Conservation (phyloP, 2,888 invertebrate species). For the Seira ritae region DNA sequence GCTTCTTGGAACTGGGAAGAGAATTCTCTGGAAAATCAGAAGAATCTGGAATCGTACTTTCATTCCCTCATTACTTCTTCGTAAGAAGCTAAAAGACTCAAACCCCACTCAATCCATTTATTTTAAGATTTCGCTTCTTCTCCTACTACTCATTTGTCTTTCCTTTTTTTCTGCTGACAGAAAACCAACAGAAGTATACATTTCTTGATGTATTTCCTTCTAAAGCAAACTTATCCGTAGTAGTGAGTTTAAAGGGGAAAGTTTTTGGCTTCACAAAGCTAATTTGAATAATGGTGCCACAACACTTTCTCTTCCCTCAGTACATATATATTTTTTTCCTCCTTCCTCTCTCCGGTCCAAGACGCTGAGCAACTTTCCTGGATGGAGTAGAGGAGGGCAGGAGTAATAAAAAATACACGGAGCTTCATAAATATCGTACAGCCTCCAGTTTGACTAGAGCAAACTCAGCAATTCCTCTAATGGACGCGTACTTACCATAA, state of each 20-base stretch:
- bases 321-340: not conserved
- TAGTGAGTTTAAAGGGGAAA: constrained; percentile 18
- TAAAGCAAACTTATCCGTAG: not conserved
- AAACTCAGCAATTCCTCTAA: constrained; percentile 17
- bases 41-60: not conserved
- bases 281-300: constrained; percentile 43
- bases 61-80: constrained; percentile 5
- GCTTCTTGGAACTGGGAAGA: no score
- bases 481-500: constrained; percentile 21
- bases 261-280: constrained; percentile 27
- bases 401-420: constrained; percentile 17
- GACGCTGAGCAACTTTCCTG: not conserved
- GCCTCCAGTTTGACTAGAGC: not conserved
- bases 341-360: not conserved
- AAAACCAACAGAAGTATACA: constrained; percentile 6
- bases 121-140: constrained; percentile 1
- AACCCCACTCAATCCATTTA: constrained; percentile 4
- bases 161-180: constrained; percentile 34
- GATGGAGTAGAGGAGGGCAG: not conserved
- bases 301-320: constrained; percentile 21
- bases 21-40: constrained; percentile 8
- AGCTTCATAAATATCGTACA: constrained; percentile 15
- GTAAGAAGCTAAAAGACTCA: not conserved
- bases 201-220: constrained; percentile 21
- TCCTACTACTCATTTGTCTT: constrained; percentile 43